Evolutionary conservation across 2,888 invertebrate genomes (phyloP).

Genomic region (Drosophila conformis): DNA sequence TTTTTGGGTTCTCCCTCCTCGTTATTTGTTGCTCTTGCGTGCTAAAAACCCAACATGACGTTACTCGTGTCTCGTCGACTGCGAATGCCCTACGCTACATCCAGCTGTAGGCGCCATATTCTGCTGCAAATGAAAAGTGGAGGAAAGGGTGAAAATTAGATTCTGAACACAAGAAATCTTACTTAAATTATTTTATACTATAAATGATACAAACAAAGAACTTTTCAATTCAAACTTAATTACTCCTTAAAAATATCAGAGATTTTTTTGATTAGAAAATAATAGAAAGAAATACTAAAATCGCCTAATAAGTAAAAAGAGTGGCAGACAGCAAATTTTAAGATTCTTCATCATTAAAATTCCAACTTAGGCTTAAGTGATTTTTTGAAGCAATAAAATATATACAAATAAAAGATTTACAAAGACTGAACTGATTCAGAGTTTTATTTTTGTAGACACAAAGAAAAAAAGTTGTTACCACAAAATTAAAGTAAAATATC

Average conservation of each 20-base stretch:
- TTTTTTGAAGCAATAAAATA: background rate
- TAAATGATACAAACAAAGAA: background rate
- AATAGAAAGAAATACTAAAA: background rate
- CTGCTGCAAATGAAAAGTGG: constrained; percentile 28
- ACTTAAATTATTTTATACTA: background rate
- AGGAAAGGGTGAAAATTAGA: background rate
- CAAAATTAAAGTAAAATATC: background rate
- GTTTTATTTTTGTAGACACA: too few relatives aligned
- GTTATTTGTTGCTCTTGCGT: constrained; percentile 33
- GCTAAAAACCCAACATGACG: constrained; percentile 57
- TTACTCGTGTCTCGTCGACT: constrained; percentile 51
- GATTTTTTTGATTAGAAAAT: background rate
- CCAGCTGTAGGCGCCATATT: constrained; percentile 62
- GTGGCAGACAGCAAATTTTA: background rate
- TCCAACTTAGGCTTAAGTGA: background rate
- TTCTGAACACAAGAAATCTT: background rate
- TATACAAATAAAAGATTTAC: background rate
- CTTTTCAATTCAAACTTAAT: background rate
- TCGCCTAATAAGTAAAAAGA: background rate
- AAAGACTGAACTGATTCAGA: background rate
- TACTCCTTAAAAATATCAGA: background rate
- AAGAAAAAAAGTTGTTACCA: background rate
- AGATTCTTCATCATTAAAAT: background rate
- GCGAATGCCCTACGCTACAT: constrained; percentile 47
- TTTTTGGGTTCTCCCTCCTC: constrained; percentile 14